Percentiles rank a stretch among this genome's conserved stretches.
Evolutionary conservation across 2,797 vertebrate genomes (phyloP).

Genomic region (Gobio occitaniae): DNA sequence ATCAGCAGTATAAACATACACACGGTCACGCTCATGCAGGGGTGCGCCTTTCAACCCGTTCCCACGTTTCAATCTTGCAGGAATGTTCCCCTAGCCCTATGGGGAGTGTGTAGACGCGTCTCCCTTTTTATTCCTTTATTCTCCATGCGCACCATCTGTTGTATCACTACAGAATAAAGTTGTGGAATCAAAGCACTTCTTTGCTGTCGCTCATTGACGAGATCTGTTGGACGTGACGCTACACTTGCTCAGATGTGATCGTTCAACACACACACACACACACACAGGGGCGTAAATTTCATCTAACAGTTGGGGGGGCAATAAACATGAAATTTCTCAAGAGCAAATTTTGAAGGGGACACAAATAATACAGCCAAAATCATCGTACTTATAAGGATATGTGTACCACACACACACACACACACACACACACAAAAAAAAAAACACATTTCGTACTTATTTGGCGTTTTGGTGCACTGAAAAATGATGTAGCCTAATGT

Average conservation of each 20-base stretch:
- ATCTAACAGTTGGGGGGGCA: too few species aligned
- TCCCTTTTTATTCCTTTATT: conserved; percentile 12
- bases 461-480: too few species aligned
- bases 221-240: conserved; percentile 11
- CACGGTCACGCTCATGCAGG: conserved; percentile 46
- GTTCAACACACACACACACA: not conserved
- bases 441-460: too few species aligned
- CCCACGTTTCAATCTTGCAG: conserved; percentile 68
- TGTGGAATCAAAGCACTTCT: conserved; percentile 7
- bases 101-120: conserved; percentile 55
- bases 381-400: too few species aligned
- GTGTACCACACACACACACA: too few species aligned
- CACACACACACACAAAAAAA: too few species aligned
- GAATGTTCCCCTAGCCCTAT: conserved; percentile 70
- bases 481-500: too few species aligned
- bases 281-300: too few species aligned
- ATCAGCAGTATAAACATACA: conserved; percentile 42
- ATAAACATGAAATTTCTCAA: too few species aligned
- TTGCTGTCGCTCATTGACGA: not conserved
- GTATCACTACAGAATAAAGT: not conserved
- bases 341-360: too few species aligned
- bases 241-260: not conserved
- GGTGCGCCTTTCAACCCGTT: conserved; percentile 65
- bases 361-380: too few species aligned
- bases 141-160: not conserved